phyloP scores from a whole-genome alignment of 2,113 vertebrate genomes.

The Perognathus longimembris region DNA sequence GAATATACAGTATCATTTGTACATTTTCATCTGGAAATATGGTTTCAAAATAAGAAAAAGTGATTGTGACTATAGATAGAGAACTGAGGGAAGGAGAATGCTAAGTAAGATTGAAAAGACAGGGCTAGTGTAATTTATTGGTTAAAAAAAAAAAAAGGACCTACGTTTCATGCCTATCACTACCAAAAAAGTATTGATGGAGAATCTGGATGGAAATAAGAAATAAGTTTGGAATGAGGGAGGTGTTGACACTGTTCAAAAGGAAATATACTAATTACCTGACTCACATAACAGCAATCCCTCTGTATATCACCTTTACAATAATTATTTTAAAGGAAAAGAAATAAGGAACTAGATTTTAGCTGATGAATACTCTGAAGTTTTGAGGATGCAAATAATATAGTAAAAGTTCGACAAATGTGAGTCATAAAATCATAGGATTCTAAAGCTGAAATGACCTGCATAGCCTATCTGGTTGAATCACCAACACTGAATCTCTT shows the following conservation, averaged over 20 bases:
- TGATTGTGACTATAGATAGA: background rate
- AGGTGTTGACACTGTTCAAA: too few species aligned
- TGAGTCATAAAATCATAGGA: constrained; percentile 9
- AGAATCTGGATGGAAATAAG: background rate
- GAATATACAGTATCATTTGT: background rate
- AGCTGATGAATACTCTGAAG: constrained; percentile 49
- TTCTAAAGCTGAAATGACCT: constrained; percentile 37
- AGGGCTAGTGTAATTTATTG: background rate
- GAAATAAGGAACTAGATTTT: constrained; percentile 19
- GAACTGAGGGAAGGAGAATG: background rate
- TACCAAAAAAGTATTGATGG: background rate
- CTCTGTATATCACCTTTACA: too few species aligned
- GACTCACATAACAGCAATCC: too few species aligned
- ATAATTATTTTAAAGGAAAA: too few species aligned
- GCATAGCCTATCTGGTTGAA: background rate
- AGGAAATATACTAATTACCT: too few species aligned
- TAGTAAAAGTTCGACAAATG: constrained; percentile 39
- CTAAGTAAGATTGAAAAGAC: background rate
- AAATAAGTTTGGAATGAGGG: too few species aligned
- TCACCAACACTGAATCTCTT: background rate
- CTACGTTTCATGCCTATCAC: background rate
- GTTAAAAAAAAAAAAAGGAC: too few species aligned
- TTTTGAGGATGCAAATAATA: constrained; percentile 8
- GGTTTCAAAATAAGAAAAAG: background rate
- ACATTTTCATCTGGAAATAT: constrained; percentile 30